Percentiles rank a stretch among this genome's conserved stretches.
These are phyloP conservation scores for Pholis gunnellus DNA, from an alignment of 2,113 vertebrate genomes.

Conservation along the genomic window DNA sequence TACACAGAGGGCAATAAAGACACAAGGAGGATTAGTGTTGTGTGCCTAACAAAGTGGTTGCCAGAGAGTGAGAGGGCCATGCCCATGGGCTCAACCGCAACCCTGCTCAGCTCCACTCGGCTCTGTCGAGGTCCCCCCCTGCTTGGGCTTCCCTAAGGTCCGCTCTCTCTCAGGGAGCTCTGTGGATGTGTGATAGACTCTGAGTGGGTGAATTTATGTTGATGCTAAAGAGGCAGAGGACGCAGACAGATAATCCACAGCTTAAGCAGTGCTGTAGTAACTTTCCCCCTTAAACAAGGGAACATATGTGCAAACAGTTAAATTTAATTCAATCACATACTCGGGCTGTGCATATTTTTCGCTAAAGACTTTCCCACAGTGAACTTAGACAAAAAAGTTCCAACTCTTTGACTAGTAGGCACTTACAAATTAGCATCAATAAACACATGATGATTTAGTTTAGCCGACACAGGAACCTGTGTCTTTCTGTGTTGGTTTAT, in stretches of 20 bases:
- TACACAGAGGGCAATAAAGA: conserved; percentile 81
- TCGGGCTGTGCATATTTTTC: conserved; percentile 47
- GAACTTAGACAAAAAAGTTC: conserved; percentile 50
- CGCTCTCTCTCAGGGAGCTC: conserved; percentile 79
- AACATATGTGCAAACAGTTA: conserved; percentile 80
- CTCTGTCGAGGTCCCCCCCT: conserved; percentile 54
- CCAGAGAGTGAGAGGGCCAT: conserved; percentile 79
- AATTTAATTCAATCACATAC: conserved; percentile 74
- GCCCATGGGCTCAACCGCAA: conserved; percentile 75
- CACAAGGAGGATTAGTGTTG: conserved; percentile 83
- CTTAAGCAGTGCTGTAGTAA: conserved; percentile 76
- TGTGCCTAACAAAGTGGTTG: conserved; percentile 81
- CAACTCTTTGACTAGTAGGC: conserved; percentile 40
- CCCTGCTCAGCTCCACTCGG: conserved; percentile 53
- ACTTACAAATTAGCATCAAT: conserved; percentile 20
- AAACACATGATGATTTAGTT: conserved; percentile 28
- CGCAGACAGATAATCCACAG: conserved; percentile 81
- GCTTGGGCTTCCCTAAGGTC: conserved; percentile 77
- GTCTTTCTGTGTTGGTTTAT: conserved; percentile 28
- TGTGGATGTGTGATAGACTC: conserved; percentile 82
- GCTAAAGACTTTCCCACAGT: conserved; percentile 54
- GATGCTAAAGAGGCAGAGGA: conserved; percentile 80
- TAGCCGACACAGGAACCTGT: conserved; percentile 19
- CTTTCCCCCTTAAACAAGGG: conserved; percentile 75
- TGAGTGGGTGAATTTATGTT: conserved; percentile 80